Evolutionary conservation across 2,888 invertebrate genomes (phyloP).

Genomic region (Physocephala rufipes): DNA sequence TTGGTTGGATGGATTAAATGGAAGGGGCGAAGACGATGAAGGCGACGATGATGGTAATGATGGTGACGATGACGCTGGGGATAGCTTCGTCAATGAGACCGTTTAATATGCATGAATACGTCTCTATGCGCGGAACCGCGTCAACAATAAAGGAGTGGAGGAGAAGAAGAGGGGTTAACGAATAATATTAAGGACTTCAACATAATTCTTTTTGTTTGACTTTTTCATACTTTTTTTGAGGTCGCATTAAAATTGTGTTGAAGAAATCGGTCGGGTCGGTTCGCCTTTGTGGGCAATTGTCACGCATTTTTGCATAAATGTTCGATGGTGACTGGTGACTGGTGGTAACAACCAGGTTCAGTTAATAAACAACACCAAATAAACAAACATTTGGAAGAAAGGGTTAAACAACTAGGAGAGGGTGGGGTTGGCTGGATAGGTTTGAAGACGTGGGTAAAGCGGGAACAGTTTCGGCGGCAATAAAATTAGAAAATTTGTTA

Average conservation of each 20-base stretch:
- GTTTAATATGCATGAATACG: conserved; percentile 34
- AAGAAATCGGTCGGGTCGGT: not conserved
- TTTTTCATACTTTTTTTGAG: not conserved
- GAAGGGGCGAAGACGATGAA: not conserved
- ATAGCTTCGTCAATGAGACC: conserved; percentile 28
- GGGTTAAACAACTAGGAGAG: conserved; percentile 1
- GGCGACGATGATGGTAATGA: not conserved
- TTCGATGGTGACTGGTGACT: too few species aligned
- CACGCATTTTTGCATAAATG: conserved; percentile 34
- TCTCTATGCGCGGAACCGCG: conserved; percentile 25
- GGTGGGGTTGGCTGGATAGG: conserved; percentile 5
- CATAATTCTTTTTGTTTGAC: not conserved
- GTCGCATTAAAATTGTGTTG: not conserved
- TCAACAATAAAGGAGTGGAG: not conserved
- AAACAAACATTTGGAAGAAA: not conserved
- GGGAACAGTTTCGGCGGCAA: not conserved
- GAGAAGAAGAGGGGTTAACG: conserved; percentile 23
- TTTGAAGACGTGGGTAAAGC: not conserved
- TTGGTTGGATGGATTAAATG: not conserved
- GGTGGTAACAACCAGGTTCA: not conserved
- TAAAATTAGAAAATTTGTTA: conserved; percentile 29
- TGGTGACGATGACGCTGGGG: conserved; percentile 1
- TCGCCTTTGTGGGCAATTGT: conserved; percentile 24
- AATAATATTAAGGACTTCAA: conserved; percentile 13
- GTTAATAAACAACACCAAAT: not conserved